Base-by-base conservation (phyloP, 2,797 vertebrate genomes). In the Pyrocephalus nanus region DNA sequence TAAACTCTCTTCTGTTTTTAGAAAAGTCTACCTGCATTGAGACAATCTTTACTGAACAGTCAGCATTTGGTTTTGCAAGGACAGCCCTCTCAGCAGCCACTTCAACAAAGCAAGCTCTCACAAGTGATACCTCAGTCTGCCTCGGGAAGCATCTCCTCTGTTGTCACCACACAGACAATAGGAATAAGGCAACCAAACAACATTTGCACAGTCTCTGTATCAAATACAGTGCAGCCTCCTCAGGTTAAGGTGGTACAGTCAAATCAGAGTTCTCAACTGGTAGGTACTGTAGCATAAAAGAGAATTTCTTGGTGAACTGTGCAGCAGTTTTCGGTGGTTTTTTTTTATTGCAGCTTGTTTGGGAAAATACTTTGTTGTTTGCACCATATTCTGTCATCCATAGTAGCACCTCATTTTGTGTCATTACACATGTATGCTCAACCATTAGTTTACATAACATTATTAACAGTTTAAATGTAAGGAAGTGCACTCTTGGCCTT, bases 11-110 rank as follows among this genome's bases (percentile, higher is more conserved):
- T 88, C 90, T 95, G 36, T 97, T 96, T 97, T 95, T 97, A 99
- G 98, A 99, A 99, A 97, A 99, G 98, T 97, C 98, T 99, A 65
- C 98, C 99, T 76, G 98, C 98, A 86, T 95, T 99, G 95, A 97
- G 98, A 96, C 97, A 99, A 97, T 98, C 98, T 91, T 96, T 99
- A 95, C 94, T 99, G 96, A 99, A 97, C 72, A 99, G 98, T 97
- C 98, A 99, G 92, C 98, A 99, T 85, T 97, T 97, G 92, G 96
- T 98, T 96, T 97, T 83, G 88, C 96, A 97, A 94, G 96, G 94
- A 67, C 96, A 97, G 58, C 98, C 98, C 45, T 93, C 93, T 94
- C 96, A 97, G 89, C 98, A 98, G 91, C 97, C 97, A 38, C 97
- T 96, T 48, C 98, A 98, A 57, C 98, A 96, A 85, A 95, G 96